Conservation (phyloP, 1,140 invertebrate genomes). For the Neoseiulus cucumeris region DNA sequence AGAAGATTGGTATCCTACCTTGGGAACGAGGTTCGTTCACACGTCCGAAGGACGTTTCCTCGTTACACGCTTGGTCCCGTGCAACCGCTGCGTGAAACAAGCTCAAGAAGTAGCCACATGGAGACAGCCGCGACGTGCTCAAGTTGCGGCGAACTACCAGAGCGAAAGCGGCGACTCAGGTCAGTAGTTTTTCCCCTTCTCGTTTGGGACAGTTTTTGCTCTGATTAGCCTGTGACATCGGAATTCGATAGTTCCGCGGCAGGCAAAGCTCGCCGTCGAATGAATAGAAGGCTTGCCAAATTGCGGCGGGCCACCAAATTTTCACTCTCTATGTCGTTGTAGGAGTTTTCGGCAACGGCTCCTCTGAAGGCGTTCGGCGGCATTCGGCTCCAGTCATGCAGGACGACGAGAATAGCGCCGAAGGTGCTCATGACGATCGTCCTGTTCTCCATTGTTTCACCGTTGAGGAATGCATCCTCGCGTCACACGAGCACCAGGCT, state of each 20-base stretch:
- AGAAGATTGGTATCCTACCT: constrained; percentile 93
- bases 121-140: neutral
- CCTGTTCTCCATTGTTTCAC: constrained; percentile 37
- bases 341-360: constrained; percentile 6
- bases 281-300: too few species aligned
- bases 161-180: constrained; percentile 24
- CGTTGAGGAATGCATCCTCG: constrained; percentile 85
- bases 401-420: constrained; percentile 20
- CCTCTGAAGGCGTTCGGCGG: constrained; percentile 34
- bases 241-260: too few species aligned
- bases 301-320: neutral
- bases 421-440: constrained; percentile 13
- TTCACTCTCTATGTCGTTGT: neutral
- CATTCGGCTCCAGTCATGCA: constrained; percentile 58
- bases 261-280: too few species aligned
- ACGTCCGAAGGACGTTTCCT: constrained; percentile 86
- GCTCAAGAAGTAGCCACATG: constrained; percentile 8
- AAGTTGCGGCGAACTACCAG: constrained; percentile 17
- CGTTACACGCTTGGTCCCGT: constrained; percentile 82
- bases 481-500: constrained; percentile 47
- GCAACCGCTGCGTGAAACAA: constrained; percentile 50
- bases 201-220: too few species aligned
- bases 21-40: constrained; percentile 87
- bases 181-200: constrained; percentile 12
- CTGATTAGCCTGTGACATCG: too few species aligned